These are phyloP conservation scores for Mellilla xanthometata DNA, from an alignment of 2,888 invertebrate genomes.

Conservation along the genomic window DNA sequence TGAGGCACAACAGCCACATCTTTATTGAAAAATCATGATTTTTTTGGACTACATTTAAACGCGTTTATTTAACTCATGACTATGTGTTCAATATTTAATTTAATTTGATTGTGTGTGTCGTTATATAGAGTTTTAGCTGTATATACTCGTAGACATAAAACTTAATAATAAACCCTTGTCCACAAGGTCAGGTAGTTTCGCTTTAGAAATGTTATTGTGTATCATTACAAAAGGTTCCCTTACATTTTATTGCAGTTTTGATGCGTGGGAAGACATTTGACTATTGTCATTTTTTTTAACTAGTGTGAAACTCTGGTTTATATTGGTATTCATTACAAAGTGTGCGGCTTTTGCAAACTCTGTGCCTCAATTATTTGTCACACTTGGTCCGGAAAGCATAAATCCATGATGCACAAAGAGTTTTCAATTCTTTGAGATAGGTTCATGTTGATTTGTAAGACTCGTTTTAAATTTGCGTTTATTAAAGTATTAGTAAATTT, in stretches of 20 bases:
- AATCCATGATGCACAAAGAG: constrained; percentile 2
- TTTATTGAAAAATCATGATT: too few relatives aligned
- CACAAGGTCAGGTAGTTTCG: constrained; percentile 17
- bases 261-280: constrained; percentile 31
- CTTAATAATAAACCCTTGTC: neutral
- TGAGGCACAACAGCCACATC: too few relatives aligned
- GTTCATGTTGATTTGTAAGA: too few relatives aligned
- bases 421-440: too few relatives aligned
- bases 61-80: too few relatives aligned
- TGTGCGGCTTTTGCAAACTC: constrained; percentile 8
- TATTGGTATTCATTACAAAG: constrained; percentile 1
- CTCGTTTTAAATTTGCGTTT: too few relatives aligned
- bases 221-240: constrained; percentile 12
- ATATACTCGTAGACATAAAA: too few relatives aligned
- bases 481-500: too few relatives aligned
- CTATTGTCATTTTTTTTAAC: constrained; percentile 15
- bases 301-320: neutral
- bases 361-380: neutral
- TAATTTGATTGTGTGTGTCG: too few relatives aligned
- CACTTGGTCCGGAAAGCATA: constrained; percentile 2
- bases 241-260: constrained; percentile 6
- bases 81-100: too few relatives aligned
- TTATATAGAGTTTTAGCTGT: too few relatives aligned
- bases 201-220: constrained; percentile 14
- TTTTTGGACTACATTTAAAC: too few relatives aligned